Conservation (phyloP, 1,140 invertebrate genomes). For the Brachionus asplanchnoidis region DNA sequence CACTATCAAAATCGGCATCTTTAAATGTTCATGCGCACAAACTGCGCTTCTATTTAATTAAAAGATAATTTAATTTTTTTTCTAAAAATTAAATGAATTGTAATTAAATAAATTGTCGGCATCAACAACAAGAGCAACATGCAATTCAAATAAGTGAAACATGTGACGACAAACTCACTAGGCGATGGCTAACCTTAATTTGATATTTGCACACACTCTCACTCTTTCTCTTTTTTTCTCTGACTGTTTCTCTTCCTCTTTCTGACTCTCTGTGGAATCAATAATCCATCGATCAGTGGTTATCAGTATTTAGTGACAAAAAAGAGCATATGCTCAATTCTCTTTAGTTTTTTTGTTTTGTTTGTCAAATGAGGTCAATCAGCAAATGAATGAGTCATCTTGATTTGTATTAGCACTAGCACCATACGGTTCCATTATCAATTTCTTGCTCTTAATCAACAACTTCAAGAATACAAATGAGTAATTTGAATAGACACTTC, state of each 20-base stretch:
- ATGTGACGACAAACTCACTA: neutral
- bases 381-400: neutral
- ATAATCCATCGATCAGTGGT: no score
- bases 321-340: neutral
- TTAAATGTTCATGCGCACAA: neutral
- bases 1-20: neutral
- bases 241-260: neutral
- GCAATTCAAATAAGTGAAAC: neutral
- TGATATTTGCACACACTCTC: neutral
- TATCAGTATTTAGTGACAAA: neutral
- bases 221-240: neutral
- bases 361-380: neutral
- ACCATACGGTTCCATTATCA: slow-evolving; percentile 10
- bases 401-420: neutral
- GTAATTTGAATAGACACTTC: neutral
- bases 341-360: no score
- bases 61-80: neutral
- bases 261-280: neutral
- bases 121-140: neutral
- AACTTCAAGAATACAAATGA: neutral
- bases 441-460: neutral
- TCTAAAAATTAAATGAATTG: neutral
- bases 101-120: neutral
- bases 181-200: neutral
- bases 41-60: neutral